Evolutionary conservation across 1,140 invertebrate species (phyloP), one percentile per base, ranked within the genome.

Genomic region (Helicoverpa zea): DNA sequence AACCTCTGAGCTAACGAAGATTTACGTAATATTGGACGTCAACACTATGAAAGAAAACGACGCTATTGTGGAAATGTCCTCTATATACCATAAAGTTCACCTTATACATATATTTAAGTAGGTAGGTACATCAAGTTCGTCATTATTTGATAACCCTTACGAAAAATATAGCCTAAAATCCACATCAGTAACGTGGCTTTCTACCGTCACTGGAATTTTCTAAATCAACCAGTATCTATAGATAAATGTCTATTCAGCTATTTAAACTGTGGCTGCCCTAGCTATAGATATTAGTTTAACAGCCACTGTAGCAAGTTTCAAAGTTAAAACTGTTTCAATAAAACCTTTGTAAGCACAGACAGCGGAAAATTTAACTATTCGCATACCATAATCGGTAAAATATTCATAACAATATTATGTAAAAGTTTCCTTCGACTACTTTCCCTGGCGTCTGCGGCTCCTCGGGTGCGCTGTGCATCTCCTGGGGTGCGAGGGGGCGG

Each of bases 381-480:
- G 14, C 49, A 54, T 77, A 64, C 10, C 49, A 54, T 64, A 63
- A 66, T 30, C 47, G 61, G 75, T 64, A 77, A 77, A 66, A 66
- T 61, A 66, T 61, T 64, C 61, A 18, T 77, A 77, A 66, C 75
- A 77, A 30, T 66, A 77, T 66, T 77, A 76, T 77, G 75, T 52
- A 66, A 77, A 77, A 80, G 70, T 64, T 78, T 80, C 61, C 49
- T 87, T 63, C 81, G 82, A 82, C 81, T 83, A 91, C 91, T 92
- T 92, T 93, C 90, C 85, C 90, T 86, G 82, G 76, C 85, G 88
- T 91, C 90, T 91, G 89, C 84, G 89, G 84, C 84, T 82, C 76
- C 83, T 76, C 80, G 74, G 68, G 74, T 58, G 43, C 54, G 49
- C 64, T 58, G 43, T 61, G 49, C 64, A 43, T 52, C 51, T 63